phyloP scores from a whole-genome alignment of 2,888 invertebrate genomes.

The Chalcis sispes region DNA sequence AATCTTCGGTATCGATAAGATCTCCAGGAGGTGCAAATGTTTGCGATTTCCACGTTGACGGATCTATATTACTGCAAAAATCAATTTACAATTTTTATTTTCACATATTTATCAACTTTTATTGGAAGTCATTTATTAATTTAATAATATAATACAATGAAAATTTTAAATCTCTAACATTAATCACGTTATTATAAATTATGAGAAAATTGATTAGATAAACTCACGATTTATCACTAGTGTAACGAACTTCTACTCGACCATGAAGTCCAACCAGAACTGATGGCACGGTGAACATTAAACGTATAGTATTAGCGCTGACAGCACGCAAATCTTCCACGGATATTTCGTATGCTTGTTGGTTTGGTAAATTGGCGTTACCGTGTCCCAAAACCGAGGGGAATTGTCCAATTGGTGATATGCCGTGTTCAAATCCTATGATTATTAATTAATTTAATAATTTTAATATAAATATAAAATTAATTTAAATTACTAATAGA shows the following conservation, averaged over 20 bases:
- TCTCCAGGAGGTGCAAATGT: conserved; percentile 92
- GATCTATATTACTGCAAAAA: conserved; percentile 80
- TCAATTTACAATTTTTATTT: no score
- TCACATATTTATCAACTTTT: neutral
- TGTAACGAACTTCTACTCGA: conserved; percentile 91
- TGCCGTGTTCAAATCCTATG: conserved; percentile 67
- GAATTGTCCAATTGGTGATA: conserved; percentile 67
- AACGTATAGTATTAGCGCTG: conserved; percentile 86
- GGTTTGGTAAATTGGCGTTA: conserved; percentile 59
- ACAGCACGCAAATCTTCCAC: conserved; percentile 84
- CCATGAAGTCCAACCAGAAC: conserved; percentile 91
- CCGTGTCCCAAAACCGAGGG: conserved; percentile 58
- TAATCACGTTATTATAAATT: neutral
- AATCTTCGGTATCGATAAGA: conserved; percentile 88
- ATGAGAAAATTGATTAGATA: conserved; percentile 2
- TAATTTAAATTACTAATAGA: no score
- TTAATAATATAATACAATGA: neutral
- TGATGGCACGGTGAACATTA: conserved; percentile 89
- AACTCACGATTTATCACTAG: conserved; percentile 84
- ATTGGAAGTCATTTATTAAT: neutral
- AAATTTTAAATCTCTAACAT: neutral
- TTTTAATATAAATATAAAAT: no score
- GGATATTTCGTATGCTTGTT: conserved; percentile 76
- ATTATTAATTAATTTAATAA: conserved; percentile 29
- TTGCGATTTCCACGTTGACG: conserved; percentile 88